These are phyloP conservation scores for Ectemnius lituratus DNA, from an alignment of 2,888 invertebrate genomes.

Conservation along the genomic window DNA sequence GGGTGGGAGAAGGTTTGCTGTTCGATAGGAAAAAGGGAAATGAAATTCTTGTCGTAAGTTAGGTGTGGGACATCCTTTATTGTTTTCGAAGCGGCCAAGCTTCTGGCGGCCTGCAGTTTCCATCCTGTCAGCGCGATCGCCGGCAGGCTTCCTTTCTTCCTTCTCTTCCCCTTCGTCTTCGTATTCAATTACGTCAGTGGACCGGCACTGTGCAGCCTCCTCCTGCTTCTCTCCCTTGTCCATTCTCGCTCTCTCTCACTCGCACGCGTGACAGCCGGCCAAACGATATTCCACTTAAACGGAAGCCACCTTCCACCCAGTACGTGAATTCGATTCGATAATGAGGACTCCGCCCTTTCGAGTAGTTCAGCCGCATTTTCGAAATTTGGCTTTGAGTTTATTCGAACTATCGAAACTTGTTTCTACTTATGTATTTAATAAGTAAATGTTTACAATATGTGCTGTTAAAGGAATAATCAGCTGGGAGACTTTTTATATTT, in stretches of 20 bases:
- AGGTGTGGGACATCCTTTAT: conserved; percentile 33
- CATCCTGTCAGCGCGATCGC: conserved; percentile 20
- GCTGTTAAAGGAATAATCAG: no score
- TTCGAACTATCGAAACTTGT: no score
- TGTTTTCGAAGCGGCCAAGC: conserved; percentile 34
- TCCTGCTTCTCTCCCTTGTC: neutral
- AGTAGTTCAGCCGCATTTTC: no score
- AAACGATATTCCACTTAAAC: conserved; percentile 11
- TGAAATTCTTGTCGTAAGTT: conserved; percentile 64
- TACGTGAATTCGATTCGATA: no score
- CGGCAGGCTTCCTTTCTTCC: conserved; percentile 21
- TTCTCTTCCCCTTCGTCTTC: conserved; percentile 14
- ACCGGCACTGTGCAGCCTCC: conserved; percentile 20
- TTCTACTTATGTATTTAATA: no score
- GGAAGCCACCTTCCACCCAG: neutral
- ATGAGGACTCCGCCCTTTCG: no score
- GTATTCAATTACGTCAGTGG: conserved; percentile 26
- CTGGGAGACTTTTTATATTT: no score
- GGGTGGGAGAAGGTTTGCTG: conserved; percentile 23
- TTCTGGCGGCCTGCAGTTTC: conserved; percentile 25
- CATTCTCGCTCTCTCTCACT: conserved; percentile 15
- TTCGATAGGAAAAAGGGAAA: conserved; percentile 66
- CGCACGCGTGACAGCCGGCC: neutral
- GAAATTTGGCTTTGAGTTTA: no score
- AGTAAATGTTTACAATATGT: no score